Evolutionary conservation across 2,797 vertebrate genomes (phyloP), one percentile per base, ranked within the genome.

Genomic region (Philypnodon macrostomus): DNA sequence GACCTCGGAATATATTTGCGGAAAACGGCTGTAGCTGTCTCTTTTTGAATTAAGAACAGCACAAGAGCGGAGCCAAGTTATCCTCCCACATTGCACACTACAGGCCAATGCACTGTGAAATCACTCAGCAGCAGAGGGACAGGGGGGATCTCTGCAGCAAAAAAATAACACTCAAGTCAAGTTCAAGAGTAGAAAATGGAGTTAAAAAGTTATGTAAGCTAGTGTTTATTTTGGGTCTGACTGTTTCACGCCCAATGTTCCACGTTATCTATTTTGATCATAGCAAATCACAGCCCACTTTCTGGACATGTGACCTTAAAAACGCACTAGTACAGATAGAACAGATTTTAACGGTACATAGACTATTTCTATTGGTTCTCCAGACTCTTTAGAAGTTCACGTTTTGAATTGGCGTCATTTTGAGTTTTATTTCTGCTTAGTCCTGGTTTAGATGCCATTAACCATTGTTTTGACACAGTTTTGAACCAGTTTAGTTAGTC

Each of bases 1-100:
- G 12, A 16, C 58, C 50, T 73, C 45, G 59, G 23, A 51, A 48
- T 51, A 50, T 57, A 70, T 67, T 61, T 65, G 57, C 4, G 21
- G 47, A 69, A 60, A 64, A 67, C 39, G 51, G 49, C 54, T 74
- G n/a, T n/a, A 32, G 38, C 38, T 53, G 44, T 66, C 39, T 69
- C 17, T 14, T 27, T 51, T 59, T 65, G 55, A 63, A 40, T 46
- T 18, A 37, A 45, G 21, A 49, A 23, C 17, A 32, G 19, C 21
- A 38, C 44, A 4, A 40, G 48, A 50, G 23, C 1, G 24, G 47
- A 7, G 62, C 67, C 73, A 73, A 59, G 40, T 64, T 39, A 29
- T 68, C 70, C 78, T 82, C 79, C 79, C 70, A 67, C 71, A 53
- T 55, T 41, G 47, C 27, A 45, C 58, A 46, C n/a, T n/a, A n/a